Percentiles rank a stretch among this genome's conserved stretches.
Evolutionary conservation across 2,797 vertebrate species (phyloP).

Genomic region (Schizopygopsis pylzovi): DNA sequence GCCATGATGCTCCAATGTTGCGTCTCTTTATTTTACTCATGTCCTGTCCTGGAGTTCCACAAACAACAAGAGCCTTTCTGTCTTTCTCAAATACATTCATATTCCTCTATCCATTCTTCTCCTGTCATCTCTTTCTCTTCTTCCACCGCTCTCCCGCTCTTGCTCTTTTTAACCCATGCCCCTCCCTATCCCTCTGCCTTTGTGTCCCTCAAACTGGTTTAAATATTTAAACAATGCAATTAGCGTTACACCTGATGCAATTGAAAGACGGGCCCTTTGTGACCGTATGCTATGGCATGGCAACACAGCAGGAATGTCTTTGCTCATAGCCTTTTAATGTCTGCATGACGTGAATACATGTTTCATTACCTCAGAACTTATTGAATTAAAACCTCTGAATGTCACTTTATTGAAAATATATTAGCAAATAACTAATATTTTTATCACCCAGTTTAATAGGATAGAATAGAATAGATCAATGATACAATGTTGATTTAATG

Average conservation of each 20-base stretch:
- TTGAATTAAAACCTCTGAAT: neutral
- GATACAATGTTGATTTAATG: neutral
- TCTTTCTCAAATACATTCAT: constrained; percentile 36
- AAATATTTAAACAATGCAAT: constrained; percentile 74
- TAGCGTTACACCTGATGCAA: constrained; percentile 69
- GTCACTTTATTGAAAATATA: neutral
- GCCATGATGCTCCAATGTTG: constrained; percentile 26
- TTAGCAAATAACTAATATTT: neutral
- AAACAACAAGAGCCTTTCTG: constrained; percentile 49
- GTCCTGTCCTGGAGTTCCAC: constrained; percentile 35
- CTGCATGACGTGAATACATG: constrained; percentile 5
- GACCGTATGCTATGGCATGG: constrained; percentile 13
- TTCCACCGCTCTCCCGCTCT: constrained; percentile 8
- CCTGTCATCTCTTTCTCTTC: constrained; percentile 33
- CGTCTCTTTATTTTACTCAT: constrained; percentile 30
- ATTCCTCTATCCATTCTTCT: constrained; percentile 27
- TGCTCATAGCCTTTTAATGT: constrained; percentile 33
- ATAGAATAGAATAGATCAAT: neutral
- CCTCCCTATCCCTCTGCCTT: constrained; percentile 28
- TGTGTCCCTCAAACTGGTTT: constrained; percentile 50
- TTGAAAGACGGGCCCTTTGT: constrained; percentile 52
- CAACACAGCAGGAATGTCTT: constrained; percentile 40
- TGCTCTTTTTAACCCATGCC: constrained; percentile 37
- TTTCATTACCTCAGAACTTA: constrained; percentile 12
- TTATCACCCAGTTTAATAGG: neutral